Conservation (phyloP, 2,797 vertebrate species). For the Crocodylus rhombifer region DNA sequence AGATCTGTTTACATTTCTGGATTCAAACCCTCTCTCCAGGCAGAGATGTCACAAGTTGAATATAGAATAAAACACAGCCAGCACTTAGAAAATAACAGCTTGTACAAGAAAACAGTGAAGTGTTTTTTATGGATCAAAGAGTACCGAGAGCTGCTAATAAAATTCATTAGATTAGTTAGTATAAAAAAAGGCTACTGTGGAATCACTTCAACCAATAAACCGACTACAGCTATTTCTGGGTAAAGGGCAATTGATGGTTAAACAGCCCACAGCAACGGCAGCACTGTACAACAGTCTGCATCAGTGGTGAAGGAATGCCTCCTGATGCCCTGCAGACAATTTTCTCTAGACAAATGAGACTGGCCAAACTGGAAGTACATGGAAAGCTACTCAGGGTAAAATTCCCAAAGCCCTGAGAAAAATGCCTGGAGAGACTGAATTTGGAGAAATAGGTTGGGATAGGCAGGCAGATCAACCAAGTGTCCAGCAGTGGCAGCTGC, state of each 20-base stretch:
- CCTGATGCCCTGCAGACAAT: not conserved
- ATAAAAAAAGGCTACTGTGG: not conserved
- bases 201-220: not conserved
- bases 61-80: not conserved
- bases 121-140: too few relatives aligned
- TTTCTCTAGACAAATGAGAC: not conserved
- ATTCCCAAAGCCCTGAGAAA: not conserved
- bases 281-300: not conserved
- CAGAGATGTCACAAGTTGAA: not conserved
- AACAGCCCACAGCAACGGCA: not conserved
- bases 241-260: not conserved
- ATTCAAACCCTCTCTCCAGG: not conserved
- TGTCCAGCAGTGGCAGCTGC: too few relatives aligned
- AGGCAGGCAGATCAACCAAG: too few relatives aligned
- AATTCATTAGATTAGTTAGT: not conserved
- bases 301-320: not conserved
- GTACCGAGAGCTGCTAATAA: not conserved
- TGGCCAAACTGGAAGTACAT: not conserved
- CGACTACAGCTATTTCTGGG: not conserved
- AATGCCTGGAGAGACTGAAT: not conserved
- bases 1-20: not conserved
- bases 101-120: too few relatives aligned
- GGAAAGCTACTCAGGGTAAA: not conserved
- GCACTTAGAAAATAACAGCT: not conserved
- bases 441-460: not conserved